These are phyloP conservation scores for Myxocyprinus asiaticus DNA, from an alignment of 2,113 vertebrate genomes.

Conservation along the genomic window DNA sequence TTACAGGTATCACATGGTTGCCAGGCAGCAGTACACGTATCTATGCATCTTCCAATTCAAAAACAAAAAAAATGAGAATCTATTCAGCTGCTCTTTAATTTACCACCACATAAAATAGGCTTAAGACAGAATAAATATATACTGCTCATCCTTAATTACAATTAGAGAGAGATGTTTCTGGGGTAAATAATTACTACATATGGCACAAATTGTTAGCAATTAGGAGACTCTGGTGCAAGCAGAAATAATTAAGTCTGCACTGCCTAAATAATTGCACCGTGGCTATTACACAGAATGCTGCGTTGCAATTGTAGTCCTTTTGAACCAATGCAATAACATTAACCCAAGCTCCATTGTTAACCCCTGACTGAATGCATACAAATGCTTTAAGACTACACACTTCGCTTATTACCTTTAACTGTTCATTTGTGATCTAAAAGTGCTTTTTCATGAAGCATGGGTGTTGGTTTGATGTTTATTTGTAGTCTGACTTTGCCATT, in stretches of 20 bases:
- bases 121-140: conserved; percentile 29
- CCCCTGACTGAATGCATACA: conserved; percentile 60
- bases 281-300: conserved; percentile 69
- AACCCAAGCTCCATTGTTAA: conserved; percentile 73
- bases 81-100: background rate
- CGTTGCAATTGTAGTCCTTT: conserved; percentile 66
- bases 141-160: conserved; percentile 56
- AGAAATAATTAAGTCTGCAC: conserved; percentile 70
- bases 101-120: conserved; percentile 13
- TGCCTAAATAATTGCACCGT: conserved; percentile 77
- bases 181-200: conserved; percentile 75
- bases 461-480: no score
- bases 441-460: background rate
- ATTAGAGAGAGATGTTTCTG: conserved; percentile 70
- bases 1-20: conserved; percentile 8
- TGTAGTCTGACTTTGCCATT: no score
- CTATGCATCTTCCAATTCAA: background rate
- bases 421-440: background rate
- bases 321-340: conserved; percentile 75
- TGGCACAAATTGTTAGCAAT: conserved; percentile 72
- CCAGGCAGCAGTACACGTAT: background rate
- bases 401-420: background rate
- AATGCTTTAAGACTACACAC: background rate
- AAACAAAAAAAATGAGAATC: background rate
- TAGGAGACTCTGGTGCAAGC: conserved; percentile 68